phyloP scores from a whole-genome alignment of 2,888 invertebrate genomes.

The Sphecodes monilicornis region DNA sequence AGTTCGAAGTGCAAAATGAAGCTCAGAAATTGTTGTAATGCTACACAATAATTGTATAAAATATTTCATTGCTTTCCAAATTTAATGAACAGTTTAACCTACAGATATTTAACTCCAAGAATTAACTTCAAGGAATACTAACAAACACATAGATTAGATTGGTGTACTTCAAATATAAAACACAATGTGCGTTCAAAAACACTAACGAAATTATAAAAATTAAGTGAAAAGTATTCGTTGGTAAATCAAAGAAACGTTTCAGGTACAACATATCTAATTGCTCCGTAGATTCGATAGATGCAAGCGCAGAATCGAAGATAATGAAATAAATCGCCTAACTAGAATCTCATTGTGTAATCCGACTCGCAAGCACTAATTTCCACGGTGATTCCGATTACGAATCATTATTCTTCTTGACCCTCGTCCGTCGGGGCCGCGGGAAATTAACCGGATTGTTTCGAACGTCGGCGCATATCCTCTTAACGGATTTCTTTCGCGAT shows the following conservation, averaged over 20 bases:
- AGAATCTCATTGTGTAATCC: constrained; percentile 18
- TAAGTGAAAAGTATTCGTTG: background rate
- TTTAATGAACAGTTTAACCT: too few species aligned
- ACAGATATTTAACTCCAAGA: too few species aligned
- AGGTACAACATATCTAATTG: too few species aligned
- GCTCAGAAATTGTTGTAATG: too few species aligned
- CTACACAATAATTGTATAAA: too few species aligned
- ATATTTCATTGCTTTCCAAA: too few species aligned
- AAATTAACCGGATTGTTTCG: constrained; percentile 62
- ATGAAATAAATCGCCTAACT: constrained; percentile 15
- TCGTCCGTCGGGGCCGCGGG: constrained; percentile 16
- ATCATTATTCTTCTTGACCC: constrained; percentile 35
- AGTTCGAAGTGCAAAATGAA: too few species aligned
- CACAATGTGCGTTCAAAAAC: background rate
- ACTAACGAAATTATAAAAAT: too few species aligned
- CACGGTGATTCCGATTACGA: constrained; percentile 21
- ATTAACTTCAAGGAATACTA: too few species aligned
- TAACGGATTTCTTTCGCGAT: constrained; percentile 52
- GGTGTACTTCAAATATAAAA: too few species aligned
- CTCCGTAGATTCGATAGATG: background rate
- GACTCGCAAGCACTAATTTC: constrained; percentile 20
- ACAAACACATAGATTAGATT: too few species aligned
- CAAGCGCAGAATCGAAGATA: background rate
- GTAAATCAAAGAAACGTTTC: background rate
- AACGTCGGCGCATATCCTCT: constrained; percentile 48